Conservation (phyloP, 2,888 invertebrate species). For the Drosophila vallismaia region DNA sequence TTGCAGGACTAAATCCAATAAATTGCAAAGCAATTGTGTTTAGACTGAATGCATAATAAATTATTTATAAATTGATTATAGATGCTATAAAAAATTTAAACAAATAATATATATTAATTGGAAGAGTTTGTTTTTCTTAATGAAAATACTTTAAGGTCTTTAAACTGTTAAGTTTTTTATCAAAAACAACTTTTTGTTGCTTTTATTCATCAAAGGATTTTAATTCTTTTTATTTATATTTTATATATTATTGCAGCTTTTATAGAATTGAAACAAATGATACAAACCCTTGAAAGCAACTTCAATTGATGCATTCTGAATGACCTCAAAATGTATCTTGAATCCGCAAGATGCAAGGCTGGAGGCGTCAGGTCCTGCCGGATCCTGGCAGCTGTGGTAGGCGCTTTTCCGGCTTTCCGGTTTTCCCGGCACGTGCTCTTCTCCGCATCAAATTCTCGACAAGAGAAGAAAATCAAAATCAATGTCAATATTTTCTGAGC, state of each 20-base stretch:
- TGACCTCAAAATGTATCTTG: background rate
- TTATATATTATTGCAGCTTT: too few species aligned
- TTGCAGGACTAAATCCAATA: background rate
- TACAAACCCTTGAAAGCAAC: background rate
- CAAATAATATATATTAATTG: too few species aligned
- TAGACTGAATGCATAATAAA: background rate
- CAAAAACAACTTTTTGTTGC: too few species aligned
- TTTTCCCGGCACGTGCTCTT: conserved; percentile 19
- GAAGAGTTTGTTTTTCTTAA: too few species aligned
- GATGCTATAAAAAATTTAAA: background rate
- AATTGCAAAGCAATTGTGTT: background rate
- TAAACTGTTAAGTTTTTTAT: too few species aligned
- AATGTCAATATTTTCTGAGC: conserved; percentile 68
- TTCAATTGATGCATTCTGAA: background rate
- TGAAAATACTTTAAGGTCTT: too few species aligned
- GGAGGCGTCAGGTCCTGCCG: conserved; percentile 4
- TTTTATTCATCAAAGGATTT: too few species aligned
- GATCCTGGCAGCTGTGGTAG: conserved; percentile 13
- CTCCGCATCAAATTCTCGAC: conserved; percentile 52
- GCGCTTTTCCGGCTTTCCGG: background rate
- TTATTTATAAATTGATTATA: background rate
- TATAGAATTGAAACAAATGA: background rate
- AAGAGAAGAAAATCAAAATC: conserved; percentile 46
- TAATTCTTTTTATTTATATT: too few species aligned
- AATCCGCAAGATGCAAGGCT: conserved; percentile 2